Base-by-base conservation (phyloP, 2,888 invertebrate genomes). In the Sesia bembeciformis region DNA sequence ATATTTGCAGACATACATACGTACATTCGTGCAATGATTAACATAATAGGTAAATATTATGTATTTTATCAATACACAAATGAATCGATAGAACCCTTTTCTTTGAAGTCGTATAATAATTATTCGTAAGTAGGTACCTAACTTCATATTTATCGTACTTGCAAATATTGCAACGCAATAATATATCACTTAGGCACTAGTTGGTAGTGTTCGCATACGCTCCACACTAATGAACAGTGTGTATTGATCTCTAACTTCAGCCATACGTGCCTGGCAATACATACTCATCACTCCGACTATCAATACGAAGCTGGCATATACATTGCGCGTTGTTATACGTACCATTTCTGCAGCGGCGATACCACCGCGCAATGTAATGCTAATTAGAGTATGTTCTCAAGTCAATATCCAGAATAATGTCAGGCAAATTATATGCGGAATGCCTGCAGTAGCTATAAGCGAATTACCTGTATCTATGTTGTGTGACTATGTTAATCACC, bases 401-500 rank as follows among this genome's bases (percentile, higher is more conserved):
- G 3, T 46, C 46, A 8, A n/a, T 46, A 46, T 23, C n/a, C n/a
- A 23, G 46, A 46, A 46, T n/a, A 46, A 46, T 46, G 46, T 46
- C 46, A 52, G 40, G 6, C 40, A 52, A 40, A 40, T 40, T 40
- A 52, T 52, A 46, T 40, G 7, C 40, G 52, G 40, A 52, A 40
- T 61, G 59, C 55, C 59, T 54, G 62, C 64, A 63, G 64, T 68
- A 66, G 62, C 23, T 72, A 46, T 62, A 74, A 74, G 72, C 70
- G 64, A 72, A 68, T 74, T 71, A 74, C 61, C 60, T 57, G 58
- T 57, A 62, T 62, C 62, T 63, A 55, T 58, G 58, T 58, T 49
- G 56, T 52, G 56, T 52, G 62, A 61, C 60, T 62, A 66, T 65
- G 70, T 73, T 73, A 74, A 76, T 71, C 68, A 70, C 63, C 58